phyloP scores from a whole-genome alignment of 2,888 invertebrate species.

The Calliopum simillimum region DNA sequence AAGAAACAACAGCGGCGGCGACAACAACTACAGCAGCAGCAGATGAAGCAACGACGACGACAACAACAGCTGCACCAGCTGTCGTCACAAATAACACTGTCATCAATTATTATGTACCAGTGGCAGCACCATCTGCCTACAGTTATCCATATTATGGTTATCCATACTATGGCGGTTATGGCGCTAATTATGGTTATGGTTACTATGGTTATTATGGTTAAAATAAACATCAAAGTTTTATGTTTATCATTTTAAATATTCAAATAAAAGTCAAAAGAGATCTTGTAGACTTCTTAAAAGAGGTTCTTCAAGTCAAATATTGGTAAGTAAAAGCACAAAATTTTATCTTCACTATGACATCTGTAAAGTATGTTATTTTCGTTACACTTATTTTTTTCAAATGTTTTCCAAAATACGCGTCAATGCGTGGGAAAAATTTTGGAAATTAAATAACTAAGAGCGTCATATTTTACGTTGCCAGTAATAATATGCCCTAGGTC shows the following conservation, averaged over 20 bases:
- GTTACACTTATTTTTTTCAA: too few relatives aligned
- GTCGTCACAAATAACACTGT: neutral
- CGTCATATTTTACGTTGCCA: too few relatives aligned
- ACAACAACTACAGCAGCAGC: neutral
- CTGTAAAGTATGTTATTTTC: too few relatives aligned
- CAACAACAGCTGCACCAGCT: neutral
- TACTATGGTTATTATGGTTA: neutral
- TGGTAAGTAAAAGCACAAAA: too few relatives aligned
- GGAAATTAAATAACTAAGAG: too few relatives aligned
- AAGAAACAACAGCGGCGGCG: neutral
- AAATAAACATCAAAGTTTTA: neutral
- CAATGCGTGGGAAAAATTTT: too few relatives aligned
- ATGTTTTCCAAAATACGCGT: too few relatives aligned
- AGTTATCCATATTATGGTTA: neutral
- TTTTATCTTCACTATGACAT: too few relatives aligned
- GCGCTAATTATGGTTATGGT: neutral
- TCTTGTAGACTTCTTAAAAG: too few relatives aligned
- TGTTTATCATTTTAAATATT: neutral
- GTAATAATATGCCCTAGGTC: too few relatives aligned
- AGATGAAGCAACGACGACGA: neutral
- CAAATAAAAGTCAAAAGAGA: too few relatives aligned
- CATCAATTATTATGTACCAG: neutral
- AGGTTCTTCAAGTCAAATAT: too few relatives aligned
- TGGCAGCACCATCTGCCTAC: neutral
- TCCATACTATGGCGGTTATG: neutral